phyloP scores from a whole-genome alignment of 2,888 invertebrate genomes.

The Scaptomyza tumidula region DNA sequence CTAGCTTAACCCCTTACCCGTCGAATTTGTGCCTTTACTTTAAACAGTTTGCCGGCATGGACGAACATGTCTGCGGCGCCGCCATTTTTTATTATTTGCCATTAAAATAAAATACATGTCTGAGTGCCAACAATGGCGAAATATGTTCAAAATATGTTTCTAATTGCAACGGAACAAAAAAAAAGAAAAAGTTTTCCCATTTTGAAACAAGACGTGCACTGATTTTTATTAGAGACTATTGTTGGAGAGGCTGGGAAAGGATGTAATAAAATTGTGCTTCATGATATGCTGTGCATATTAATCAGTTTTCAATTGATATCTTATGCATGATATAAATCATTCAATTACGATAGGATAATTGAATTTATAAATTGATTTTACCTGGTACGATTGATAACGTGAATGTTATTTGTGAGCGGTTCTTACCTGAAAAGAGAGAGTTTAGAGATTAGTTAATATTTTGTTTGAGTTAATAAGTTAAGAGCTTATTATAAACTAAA shows the following conservation, averaged over 20 bases:
- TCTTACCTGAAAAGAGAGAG: constrained; percentile 49
- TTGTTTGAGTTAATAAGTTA: too few relatives aligned
- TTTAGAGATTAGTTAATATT: not conserved
- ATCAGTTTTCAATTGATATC: constrained; percentile 31
- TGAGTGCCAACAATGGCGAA: constrained; percentile 30
- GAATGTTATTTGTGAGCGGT: not conserved
- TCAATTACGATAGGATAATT: not conserved
- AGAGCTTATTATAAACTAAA: too few relatives aligned
- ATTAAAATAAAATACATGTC: constrained; percentile 39
- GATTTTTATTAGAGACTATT: constrained; percentile 32
- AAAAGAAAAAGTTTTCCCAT: constrained; percentile 34
- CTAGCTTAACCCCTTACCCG: constrained; percentile 15
- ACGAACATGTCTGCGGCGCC: constrained; percentile 64
- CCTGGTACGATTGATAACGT: not conserved
- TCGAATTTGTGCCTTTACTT: constrained; percentile 9
- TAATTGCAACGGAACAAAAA: constrained; percentile 54
- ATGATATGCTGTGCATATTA: constrained; percentile 40
- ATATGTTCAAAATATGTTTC: constrained; percentile 58
- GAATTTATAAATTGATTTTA: constrained; percentile 6
- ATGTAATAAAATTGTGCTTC: constrained; percentile 27
- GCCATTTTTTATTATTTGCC: constrained; percentile 61
- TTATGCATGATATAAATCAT: constrained; percentile 9
- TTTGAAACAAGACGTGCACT: constrained; percentile 46
- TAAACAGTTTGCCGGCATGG: constrained; percentile 61
- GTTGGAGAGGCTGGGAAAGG: constrained; percentile 1